Conservation (phyloP, 2,113 vertebrate species). For the Hippocampus comes region DNA sequence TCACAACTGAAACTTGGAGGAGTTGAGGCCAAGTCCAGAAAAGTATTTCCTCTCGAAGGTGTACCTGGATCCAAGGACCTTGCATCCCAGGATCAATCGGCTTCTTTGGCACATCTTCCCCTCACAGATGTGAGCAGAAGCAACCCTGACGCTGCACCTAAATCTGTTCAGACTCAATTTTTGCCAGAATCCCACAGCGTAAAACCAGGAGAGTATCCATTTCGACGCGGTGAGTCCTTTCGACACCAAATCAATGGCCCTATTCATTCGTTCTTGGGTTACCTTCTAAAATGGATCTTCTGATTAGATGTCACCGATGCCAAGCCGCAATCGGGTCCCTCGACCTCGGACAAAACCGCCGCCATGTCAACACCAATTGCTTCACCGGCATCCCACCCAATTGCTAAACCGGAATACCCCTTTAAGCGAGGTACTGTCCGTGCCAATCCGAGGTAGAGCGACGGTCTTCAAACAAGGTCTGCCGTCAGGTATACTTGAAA, state of each 20-base stretch:
- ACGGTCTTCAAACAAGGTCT: slow-evolving; percentile 16
- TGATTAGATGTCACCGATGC: slow-evolving; percentile 38
- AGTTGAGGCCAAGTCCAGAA: neutral
- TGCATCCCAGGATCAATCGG: slow-evolving; percentile 62
- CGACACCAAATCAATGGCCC: too few relatives aligned
- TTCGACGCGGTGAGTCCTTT: slow-evolving; percentile 31
- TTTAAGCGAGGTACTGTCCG: slow-evolving; percentile 54
- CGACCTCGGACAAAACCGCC: slow-evolving; percentile 30
- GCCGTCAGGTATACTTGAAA: neutral
- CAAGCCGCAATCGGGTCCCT: slow-evolving; percentile 31
- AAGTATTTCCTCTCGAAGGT: slow-evolving; percentile 19
- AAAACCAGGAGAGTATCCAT: slow-evolving; percentile 24
- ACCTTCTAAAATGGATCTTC: neutral
- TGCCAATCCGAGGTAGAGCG: neutral
- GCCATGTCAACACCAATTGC: slow-evolving; percentile 37
- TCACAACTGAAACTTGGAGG: neutral
- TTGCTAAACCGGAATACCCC: slow-evolving; percentile 66
- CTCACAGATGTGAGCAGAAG: slow-evolving; percentile 75
- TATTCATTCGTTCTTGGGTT: neutral
- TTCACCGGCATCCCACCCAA: slow-evolving; percentile 29
- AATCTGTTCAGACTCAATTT: slow-evolving; percentile 24
- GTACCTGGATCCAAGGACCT: slow-evolving; percentile 36
- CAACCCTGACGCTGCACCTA: slow-evolving; percentile 37
- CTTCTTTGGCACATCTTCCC: slow-evolving; percentile 73
- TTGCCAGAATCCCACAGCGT: slow-evolving; percentile 20